Percentiles rank a stretch among this genome's conserved stretches.
Conservation (phyloP, 2,113 vertebrate genomes). For the Scartelaos histophorus region DNA sequence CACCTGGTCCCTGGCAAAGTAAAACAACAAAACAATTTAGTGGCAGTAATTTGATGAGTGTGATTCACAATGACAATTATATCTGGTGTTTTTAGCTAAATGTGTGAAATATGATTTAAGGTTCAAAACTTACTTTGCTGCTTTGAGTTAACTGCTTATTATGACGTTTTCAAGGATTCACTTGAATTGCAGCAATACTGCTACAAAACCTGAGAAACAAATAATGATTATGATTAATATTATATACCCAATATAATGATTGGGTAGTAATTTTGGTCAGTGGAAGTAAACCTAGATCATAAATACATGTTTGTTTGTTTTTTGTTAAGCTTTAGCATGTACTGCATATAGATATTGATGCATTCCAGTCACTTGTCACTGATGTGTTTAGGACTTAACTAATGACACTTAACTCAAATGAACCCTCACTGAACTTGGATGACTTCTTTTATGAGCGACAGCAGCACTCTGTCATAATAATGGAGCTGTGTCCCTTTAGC, state of each 20-base stretch:
- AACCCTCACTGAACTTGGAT: not conserved
- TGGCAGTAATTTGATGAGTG: not conserved
- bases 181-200: too few species aligned
- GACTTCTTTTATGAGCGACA: not conserved
- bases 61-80: not conserved
- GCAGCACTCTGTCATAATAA: slow-evolving; percentile 3
- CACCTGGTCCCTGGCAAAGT: not conserved
- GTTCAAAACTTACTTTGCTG: not conserved
- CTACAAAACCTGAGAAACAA: too few species aligned
- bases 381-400: not conserved
- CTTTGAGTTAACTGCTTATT: too few species aligned
- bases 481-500: slow-evolving; percentile 5
- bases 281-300: not conserved
- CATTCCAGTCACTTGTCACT: not conserved
- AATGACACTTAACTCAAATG: not conserved
- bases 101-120: not conserved
- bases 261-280: too few species aligned
- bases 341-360: not conserved
- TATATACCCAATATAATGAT: too few species aligned
- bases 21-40: not conserved
- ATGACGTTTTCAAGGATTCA: too few species aligned
- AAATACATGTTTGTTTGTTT: too few species aligned
- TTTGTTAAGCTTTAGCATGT: not conserved
- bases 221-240: too few species aligned
- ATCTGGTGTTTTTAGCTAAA: not conserved